Evolutionary conservation across 2,113 vertebrate genomes (phyloP), one percentile per base, ranked within the genome.

Genomic region (Regulus satrapa): DNA sequence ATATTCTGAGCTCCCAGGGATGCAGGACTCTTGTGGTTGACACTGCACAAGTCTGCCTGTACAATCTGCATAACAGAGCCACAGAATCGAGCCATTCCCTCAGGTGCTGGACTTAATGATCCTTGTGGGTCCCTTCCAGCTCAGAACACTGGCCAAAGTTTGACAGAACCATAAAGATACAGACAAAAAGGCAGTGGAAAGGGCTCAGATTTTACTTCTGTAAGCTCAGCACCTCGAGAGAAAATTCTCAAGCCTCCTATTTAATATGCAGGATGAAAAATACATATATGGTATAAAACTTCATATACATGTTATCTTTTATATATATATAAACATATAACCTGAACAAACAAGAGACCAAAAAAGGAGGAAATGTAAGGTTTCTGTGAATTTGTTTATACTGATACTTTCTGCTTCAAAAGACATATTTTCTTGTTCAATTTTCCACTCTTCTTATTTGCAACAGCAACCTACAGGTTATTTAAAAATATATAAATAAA

Each of bases 1-100:
- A 9, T 12, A 14, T 28, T 32, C 28, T 40, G 25, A 68, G 36
- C 45, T 90, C 34, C 24, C 40, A 62, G 43, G 58, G 16, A 43
- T 1, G 4, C 12, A 18, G 12, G 32, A 18, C 9, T 32, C 29
- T 5, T 41, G 10, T 2, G 26, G 10, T 0, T 49, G 41, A 58
- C 25, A 54, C 14, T 10, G 32, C 46, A 18, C 0, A 2, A 12
- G 5, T 32, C 8, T 77, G 28, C 23, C 55, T 48, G 34, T 24
- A 26, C 58, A 41, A 0, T 7, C 17, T 31, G 13, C 38, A 62
- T 5, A 66, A 49, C 5, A 85, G 26, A 85, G 32, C 14, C 58
- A 61, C 5, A 5, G 9, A 64, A 43, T 1, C 0, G 0, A 51
- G 31, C 15, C 21, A 43, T 28, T 59, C 21, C 18, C 32, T 10